Evolutionary conservation across 2,113 vertebrate genomes (phyloP).

Genomic region (Neoarius graeffei): DNA sequence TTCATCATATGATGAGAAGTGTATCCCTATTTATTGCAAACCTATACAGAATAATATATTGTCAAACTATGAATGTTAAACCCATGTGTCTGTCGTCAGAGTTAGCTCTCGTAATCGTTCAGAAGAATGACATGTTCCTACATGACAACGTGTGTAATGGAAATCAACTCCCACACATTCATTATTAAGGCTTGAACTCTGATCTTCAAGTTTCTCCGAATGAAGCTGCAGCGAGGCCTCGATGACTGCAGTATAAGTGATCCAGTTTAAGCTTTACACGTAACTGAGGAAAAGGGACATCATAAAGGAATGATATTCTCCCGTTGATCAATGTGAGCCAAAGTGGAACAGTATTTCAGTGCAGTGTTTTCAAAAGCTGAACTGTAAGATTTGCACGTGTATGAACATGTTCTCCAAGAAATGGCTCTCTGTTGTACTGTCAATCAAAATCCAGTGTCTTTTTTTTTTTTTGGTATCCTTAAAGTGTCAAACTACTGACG

Average conservation of each 20-base stretch:
- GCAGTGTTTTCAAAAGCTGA: not conserved
- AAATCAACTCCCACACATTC: not conserved
- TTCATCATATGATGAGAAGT: conserved; percentile 31
- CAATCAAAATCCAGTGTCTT: conserved; percentile 25
- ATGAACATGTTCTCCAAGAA: conserved; percentile 17
- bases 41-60: conserved; percentile 65
- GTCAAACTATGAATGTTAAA: conserved; percentile 59
- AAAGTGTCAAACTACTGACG: conserved; percentile 12
- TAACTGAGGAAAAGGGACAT: not conserved
- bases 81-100: conserved; percentile 51
- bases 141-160: not conserved
- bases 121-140: not conserved
- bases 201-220: conserved; percentile 18
- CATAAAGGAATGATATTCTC: not conserved
- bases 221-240: conserved; percentile 7
- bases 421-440: conserved; percentile 22
- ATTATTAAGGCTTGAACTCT: conserved; percentile 1
- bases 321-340: conserved; percentile 23
- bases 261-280: not conserved
- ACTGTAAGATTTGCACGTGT: conserved; percentile 40
- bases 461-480: not conserved
- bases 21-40: conserved; percentile 64
- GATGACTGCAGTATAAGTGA: conserved; percentile 3
- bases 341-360: conserved; percentile 47
- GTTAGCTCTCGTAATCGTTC: conserved; percentile 9